A percentile compares a stretch with the other conserved stretches of the same genome.
Evolutionary conservation across 2,888 invertebrate species (phyloP).

Genomic region (Exocentrus adspersus): DNA sequence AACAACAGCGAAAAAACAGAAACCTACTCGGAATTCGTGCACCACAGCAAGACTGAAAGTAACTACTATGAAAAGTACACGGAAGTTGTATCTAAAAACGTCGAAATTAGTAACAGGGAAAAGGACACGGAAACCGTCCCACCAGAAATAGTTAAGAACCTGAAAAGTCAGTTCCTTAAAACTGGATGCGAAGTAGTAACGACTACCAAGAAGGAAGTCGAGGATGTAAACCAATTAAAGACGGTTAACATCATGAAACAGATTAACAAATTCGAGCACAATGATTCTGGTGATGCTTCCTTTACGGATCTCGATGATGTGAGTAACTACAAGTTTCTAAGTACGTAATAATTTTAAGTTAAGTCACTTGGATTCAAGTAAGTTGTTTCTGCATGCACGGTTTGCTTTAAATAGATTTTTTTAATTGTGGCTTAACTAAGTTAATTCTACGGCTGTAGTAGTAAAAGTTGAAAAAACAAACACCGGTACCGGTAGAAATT

Average conservation of each 20-base stretch:
- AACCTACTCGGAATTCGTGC: constrained; percentile 48
- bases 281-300: constrained; percentile 42
- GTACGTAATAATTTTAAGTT: too few relatives aligned
- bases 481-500: too few relatives aligned
- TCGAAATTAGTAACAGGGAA: constrained; percentile 44
- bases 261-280: constrained; percentile 59
- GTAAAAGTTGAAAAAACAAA: too few relatives aligned
- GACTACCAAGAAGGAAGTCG: constrained; percentile 45
- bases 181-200: constrained; percentile 48
- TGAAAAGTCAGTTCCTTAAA: constrained; percentile 55
- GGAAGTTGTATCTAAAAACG: constrained; percentile 44
- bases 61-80: constrained; percentile 51
- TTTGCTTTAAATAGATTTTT: neutral
- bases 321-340: constrained; percentile 37
- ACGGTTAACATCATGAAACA: constrained; percentile 59
- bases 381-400: constrained; percentile 27
- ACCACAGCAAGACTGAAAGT: constrained; percentile 49
- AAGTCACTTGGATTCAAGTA: constrained; percentile 16
- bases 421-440: neutral
- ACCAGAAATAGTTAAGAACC: constrained; percentile 50
- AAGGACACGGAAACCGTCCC: constrained; percentile 54
- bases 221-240: constrained; percentile 51
- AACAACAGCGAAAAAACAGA: constrained; percentile 35
- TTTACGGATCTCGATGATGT: constrained; percentile 44
- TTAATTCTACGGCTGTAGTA: too few relatives aligned